phyloP scores from a whole-genome alignment of 2,797 vertebrate genomes.

The Mionectes olivaceus region DNA sequence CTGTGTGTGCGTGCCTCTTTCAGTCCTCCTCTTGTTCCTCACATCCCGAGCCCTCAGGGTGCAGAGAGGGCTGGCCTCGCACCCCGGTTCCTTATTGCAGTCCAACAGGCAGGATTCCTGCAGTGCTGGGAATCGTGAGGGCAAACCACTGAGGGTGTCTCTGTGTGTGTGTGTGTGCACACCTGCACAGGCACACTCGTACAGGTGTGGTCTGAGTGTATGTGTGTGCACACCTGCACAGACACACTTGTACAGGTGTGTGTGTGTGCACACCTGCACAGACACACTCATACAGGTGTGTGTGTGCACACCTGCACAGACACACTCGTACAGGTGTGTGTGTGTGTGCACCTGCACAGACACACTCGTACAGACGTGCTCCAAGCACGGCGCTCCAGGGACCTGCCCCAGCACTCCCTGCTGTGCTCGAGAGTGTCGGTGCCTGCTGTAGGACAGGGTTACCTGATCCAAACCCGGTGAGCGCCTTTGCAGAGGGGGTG shows the following conservation, averaged over 20 bases:
- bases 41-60: neutral
- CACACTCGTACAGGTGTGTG: no score
- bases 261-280: neutral
- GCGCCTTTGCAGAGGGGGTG: constrained; percentile 69
- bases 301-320: neutral
- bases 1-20: neutral
- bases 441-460: neutral
- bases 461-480: constrained; percentile 64
- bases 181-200: neutral
- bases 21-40: neutral
- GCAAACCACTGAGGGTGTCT: fast-evolving
- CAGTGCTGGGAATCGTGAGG: fast-evolving
- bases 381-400: fast-evolving
- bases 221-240: neutral
- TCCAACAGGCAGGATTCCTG: neutral
- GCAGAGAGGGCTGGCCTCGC: neutral
- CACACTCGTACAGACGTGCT: neutral
- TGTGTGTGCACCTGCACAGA: neutral
- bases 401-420: neutral
- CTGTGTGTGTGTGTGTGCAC: neutral
- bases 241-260: neutral
- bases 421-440: neutral
- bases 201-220: neutral
- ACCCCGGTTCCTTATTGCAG: fast-evolving
- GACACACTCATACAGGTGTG: no score